Base-by-base conservation (phyloP, 2,113 vertebrate genomes). In the Anguilla rostrata region DNA sequence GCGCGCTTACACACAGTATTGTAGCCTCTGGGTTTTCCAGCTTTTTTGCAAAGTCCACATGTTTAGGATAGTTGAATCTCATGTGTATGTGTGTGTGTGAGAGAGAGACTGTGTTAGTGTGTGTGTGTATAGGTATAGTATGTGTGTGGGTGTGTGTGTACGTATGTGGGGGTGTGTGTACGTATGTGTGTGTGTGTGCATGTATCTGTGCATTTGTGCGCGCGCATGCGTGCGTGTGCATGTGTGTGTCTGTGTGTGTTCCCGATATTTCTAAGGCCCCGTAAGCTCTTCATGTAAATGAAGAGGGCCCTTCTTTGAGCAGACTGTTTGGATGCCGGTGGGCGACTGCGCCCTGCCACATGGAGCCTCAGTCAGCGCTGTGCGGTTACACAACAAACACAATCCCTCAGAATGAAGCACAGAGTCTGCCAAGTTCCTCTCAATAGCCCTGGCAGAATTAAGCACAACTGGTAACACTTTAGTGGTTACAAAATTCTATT, bases 391-490 rank as follows among this genome's bases (percentile, higher is more conserved):
- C 60, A 66, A 66, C 71, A 75, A 75, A 22, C 18, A 34, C n/a
- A 22, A 9, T 75, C n/a, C 71, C 26, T 75, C 71, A 29, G 71
- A 34, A 34, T 75, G 5, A 0, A 34, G 29, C 26, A 9, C n/a
- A 12, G 87, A 91, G 46, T 15, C 43, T 84, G 87, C 83, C 84
- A 90, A 56, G 88, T 87, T 80, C 88, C 88, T 87, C 56, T 90
- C 83, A 90, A 88, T 81, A 87, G 90, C 86, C 78, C 90, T 90
- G 91, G 91, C 91, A 90, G 46, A 56, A 39, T 86, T 15, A 22
- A 39, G 83, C 84, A 87, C 90, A 89, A 90, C 89, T 90, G 90
- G 89, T 81, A 92, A 89, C 91, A 90, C 88, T 91, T 91, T 89
- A 88, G 85, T 90, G 86, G 86, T 87, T 90, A 88, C 86, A 83